Percentiles rank a stretch among this genome's conserved stretches.
Evolutionary conservation across 2,113 vertebrate species (phyloP).

Genomic region (Athene noctua): DNA sequence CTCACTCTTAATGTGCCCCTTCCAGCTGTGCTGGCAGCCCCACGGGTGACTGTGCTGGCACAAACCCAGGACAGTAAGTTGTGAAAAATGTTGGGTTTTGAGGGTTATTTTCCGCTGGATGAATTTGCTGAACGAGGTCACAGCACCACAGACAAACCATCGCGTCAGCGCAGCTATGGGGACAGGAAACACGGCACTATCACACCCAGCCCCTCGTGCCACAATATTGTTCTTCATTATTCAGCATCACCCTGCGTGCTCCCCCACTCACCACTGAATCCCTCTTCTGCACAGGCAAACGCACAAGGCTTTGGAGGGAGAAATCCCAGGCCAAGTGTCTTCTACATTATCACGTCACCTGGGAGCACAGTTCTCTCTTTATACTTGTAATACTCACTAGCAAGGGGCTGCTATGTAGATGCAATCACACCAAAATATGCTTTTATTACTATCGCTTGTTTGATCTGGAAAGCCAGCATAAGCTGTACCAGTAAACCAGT

Average conservation of each 20-base stretch:
- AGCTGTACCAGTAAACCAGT: neutral
- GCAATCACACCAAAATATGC: neutral
- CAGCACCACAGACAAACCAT: neutral
- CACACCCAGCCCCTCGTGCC: neutral
- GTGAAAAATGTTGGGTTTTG: neutral
- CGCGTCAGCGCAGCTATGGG: neutral
- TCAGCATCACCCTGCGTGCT: neutral
- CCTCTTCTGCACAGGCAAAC: neutral
- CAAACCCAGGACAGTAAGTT: neutral
- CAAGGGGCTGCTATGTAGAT: neutral
- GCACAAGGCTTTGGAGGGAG: neutral
- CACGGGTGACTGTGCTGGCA: neutral
- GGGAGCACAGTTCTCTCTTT: neutral
- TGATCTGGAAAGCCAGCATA: neutral
- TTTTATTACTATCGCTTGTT: neutral
- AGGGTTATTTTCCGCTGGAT: neutral
- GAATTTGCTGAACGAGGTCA: neutral
- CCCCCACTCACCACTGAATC: neutral
- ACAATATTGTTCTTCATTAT: fast-evolving
- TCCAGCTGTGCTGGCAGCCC: neutral
- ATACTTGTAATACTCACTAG: neutral
- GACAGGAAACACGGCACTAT: neutral
- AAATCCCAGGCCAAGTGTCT: neutral
- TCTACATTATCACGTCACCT: neutral
- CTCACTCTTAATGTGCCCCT: neutral